These are phyloP conservation scores for Caenorhabditis panamensis DNA, from an alignment of 2,888 invertebrate genomes.

Conservation along the genomic window DNA sequence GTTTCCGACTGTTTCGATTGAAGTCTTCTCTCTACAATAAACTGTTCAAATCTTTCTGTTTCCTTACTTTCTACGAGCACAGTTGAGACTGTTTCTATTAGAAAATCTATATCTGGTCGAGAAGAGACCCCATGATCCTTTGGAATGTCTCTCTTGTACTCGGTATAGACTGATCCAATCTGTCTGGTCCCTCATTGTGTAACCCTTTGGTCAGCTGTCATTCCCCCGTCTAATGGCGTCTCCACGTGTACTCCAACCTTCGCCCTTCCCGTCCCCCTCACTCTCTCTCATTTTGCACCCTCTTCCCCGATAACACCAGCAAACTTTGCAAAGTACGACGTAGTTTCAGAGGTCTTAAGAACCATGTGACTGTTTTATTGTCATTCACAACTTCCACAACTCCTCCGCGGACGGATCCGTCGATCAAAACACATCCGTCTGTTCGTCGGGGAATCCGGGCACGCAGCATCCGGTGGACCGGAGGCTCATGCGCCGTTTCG, in stretches of 20 bases:
- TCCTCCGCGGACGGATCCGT: too few species aligned
- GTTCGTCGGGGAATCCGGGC: conserved; percentile 29
- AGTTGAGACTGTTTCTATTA: too few species aligned
- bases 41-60: too few species aligned
- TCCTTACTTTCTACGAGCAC: too few species aligned
- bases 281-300: conserved; percentile 25
- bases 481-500: conserved; percentile 32
- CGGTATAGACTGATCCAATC: too few species aligned
- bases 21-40: too few species aligned
- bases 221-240: neutral
- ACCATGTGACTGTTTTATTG: conserved; percentile 13
- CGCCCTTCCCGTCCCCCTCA: neutral
- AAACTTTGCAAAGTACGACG: conserved; percentile 29
- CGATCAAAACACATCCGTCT: conserved; percentile 14
- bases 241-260: conserved; percentile 48
- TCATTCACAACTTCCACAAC: conserved; percentile 3
- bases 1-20: too few species aligned
- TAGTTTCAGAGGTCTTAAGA: conserved; percentile 18
- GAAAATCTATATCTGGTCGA: too few species aligned
- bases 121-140: too few species aligned
- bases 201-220: conserved; percentile 48
- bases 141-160: too few species aligned
- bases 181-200: neutral
- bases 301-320: conserved; percentile 17
- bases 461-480: conserved; percentile 11